phyloP scores from a whole-genome alignment of 2,888 invertebrate genomes.

The Muscina levida region DNA sequence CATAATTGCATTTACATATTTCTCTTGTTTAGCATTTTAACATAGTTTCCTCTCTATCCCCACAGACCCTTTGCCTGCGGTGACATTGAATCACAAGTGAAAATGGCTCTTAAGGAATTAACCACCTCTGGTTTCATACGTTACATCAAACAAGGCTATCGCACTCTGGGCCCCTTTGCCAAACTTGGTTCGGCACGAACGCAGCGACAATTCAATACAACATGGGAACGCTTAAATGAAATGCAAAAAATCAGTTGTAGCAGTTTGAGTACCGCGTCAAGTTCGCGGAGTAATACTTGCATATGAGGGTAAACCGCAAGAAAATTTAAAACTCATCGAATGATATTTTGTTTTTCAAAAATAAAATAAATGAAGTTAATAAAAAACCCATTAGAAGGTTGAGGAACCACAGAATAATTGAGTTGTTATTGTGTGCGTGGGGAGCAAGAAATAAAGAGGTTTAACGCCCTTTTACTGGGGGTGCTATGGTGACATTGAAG shows the following conservation, averaged over 20 bases:
- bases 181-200: conserved; percentile 75
- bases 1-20: background rate
- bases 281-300: conserved; percentile 45
- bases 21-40: too few relatives aligned
- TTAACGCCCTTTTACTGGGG: background rate
- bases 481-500: too few relatives aligned
- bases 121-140: conserved; percentile 75
- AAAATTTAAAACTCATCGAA: background rate
- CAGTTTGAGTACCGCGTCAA: conserved; percentile 59
- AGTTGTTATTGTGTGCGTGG: too few relatives aligned
- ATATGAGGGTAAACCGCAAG: conserved; percentile 45
- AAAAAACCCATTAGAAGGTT: background rate
- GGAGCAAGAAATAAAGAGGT: background rate
- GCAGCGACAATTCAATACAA: conserved; percentile 71
- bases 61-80: conserved; percentile 75
- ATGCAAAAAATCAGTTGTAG: conserved; percentile 71
- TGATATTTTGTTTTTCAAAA: too few relatives aligned
- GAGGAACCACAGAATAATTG: conserved; percentile 11
- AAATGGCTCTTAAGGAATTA: conserved; percentile 74
- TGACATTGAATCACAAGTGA: conserved; percentile 76
- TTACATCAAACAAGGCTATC: conserved; percentile 73
- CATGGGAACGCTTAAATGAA: conserved; percentile 75
- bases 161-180: conserved; percentile 78
- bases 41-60: background rate
- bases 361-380: too few relatives aligned